Conservation (phyloP, 2,888 invertebrate species). For the Imbricaverruca yamaguchii region DNA sequence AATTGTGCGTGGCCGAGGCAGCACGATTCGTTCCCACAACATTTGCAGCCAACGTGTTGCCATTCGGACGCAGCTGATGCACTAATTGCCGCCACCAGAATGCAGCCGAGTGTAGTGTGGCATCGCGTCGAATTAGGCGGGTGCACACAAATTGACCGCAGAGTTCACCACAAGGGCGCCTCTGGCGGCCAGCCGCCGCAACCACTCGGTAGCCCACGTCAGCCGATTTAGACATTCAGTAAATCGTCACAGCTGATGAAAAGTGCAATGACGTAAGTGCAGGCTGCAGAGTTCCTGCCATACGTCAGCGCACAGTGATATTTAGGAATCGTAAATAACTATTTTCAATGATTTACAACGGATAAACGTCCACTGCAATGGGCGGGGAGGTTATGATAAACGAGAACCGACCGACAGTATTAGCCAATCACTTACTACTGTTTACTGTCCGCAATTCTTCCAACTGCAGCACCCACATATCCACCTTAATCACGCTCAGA, state of each 20-base stretch:
- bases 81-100: not conserved
- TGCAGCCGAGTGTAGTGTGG: not conserved
- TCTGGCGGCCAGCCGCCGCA: not conserved
- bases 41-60: not conserved
- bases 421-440: too few relatives aligned
- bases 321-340: slow-evolving; percentile 19
- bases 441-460: too few relatives aligned
- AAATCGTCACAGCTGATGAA: slow-evolving; percentile 12
- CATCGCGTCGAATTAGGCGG: not conserved
- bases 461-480: too few relatives aligned
- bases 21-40: not conserved
- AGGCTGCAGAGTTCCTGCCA: not conserved
- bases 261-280: slow-evolving; percentile 5
- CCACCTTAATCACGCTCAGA: too few relatives aligned
- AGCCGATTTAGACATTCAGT: slow-evolving; percentile 50
- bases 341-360: not conserved
- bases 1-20: not conserved
- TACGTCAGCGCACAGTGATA: slow-evolving; percentile 10
- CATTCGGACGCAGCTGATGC: not conserved
- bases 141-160: not conserved
- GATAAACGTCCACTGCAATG: not conserved
- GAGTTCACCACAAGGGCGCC: not conserved
- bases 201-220: not conserved
- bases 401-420: too few relatives aligned
- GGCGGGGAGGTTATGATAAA: not conserved